Conservation (phyloP, 2,797 vertebrate genomes). For the Borostomias antarcticus region DNA sequence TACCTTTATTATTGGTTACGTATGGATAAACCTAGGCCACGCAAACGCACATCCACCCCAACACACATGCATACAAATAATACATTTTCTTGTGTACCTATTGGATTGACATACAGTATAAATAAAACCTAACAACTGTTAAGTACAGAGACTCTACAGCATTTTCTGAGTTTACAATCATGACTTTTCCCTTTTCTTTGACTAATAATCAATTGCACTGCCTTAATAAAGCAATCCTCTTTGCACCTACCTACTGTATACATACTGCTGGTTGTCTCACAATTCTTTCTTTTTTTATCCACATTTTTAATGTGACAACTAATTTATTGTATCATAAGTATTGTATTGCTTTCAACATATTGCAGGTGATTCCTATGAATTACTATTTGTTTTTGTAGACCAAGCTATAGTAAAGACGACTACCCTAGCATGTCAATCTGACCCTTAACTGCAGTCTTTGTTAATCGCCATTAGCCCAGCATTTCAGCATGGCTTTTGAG, state of each 20-base stretch:
- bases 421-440: constrained; percentile 53
- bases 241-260: constrained; percentile 19
- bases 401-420: constrained; percentile 64
- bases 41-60: constrained; percentile 32
- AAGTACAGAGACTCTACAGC: constrained; percentile 13
- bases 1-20: constrained; percentile 54
- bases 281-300: constrained; percentile 43
- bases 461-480: constrained; percentile 38
- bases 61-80: constrained; percentile 38
- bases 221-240: constrained; percentile 52
- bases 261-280: constrained; percentile 39
- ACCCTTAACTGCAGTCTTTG: constrained; percentile 49
- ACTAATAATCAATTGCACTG: constrained; percentile 56
- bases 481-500: constrained; percentile 70
- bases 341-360: constrained; percentile 76
- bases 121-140: constrained; percentile 48
- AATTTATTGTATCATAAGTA: constrained; percentile 16
- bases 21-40: constrained; percentile 31
- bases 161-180: constrained; percentile 47
- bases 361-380: constrained; percentile 72
- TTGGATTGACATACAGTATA: constrained; percentile 53
- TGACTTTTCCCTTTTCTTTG: constrained; percentile 43
- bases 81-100: constrained; percentile 44
- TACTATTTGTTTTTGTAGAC: constrained; percentile 57
- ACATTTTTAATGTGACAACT: constrained; percentile 58